Evolutionary conservation across 2,113 vertebrate genomes (phyloP), one percentile per base, ranked within the genome.

Genomic region (Lepus europaeus): DNA sequence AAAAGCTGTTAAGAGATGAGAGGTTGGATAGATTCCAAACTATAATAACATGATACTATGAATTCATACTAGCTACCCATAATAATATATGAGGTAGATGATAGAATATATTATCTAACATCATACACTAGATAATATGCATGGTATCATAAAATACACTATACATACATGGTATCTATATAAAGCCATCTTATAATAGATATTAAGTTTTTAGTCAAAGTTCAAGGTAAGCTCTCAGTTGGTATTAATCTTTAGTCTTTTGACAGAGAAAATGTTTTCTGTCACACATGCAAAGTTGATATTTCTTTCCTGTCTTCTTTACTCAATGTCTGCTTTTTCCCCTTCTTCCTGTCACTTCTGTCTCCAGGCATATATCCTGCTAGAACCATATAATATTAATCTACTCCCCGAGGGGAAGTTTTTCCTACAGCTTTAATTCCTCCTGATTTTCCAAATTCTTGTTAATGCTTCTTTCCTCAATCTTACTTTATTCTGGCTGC

Each of bases 301-400:
- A n/a, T 25, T 29, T 72, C 29, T 45, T 45, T 72, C 8, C 87
- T 70, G 29, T 63, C 69, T 78, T 61, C 63, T 77, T 93, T 45
- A 78, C 53, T 36, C 22, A 49, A 45, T 49, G 7, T 66, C 36
- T 70, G 23, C 19, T 86, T 45, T 85, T 88, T 3, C 22, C 14
- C 14, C 19, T 79, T 49, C 29, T 68, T 7, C n/a, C 20, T 78
- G 73, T 88, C 78, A 89, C 25, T 78, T 94, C 45, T 85, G 8
- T 88, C 66, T 59, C 14, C 9, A 76, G 69, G 74, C 89, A 36
- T 79, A 69, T 23, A 31, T 90, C 91, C 89, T 88, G 31, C 74
- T 69, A 86, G 79, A 79, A 89, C 2, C 22, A 89, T 29, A 64
- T 94, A 89, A 69, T 86, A 86, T 91, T 96, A 82, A 89, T 69